phyloP scores from a whole-genome alignment of 1,140 invertebrate genomes.

The Caerostris darwini region DNA sequence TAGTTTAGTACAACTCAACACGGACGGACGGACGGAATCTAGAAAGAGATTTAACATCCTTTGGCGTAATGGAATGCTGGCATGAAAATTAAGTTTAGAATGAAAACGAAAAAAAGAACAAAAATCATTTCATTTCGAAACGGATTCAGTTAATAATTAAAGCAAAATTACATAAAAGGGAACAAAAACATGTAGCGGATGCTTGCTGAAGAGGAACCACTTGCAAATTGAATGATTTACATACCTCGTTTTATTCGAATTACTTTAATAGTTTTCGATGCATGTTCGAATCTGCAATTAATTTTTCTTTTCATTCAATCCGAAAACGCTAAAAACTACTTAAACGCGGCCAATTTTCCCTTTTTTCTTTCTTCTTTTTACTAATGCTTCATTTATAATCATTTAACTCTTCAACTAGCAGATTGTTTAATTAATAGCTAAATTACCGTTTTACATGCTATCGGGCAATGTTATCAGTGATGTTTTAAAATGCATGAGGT shows the following conservation, averaged over 20 bases:
- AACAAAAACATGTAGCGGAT: neutral
- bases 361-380: neutral
- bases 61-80: neutral
- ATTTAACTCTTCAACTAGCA: constrained; percentile 24
- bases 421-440: constrained; percentile 52
- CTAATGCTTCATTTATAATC: neutral
- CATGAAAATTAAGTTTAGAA: neutral
- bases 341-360: neutral
- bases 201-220: neutral
- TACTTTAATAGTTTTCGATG: constrained; percentile 51
- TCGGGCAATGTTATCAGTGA: neutral
- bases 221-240: constrained; percentile 53
- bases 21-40: neutral
- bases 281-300: constrained; percentile 2
- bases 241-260: constrained; percentile 41
- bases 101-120: neutral
- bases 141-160: constrained; percentile 16
- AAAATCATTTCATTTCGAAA: neutral
- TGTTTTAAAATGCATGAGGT: constrained; percentile 22
- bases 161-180: neutral
- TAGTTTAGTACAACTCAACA: neutral
- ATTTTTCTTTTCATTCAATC: constrained; percentile 21
- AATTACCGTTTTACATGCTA: constrained; percentile 63
- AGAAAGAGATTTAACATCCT: neutral
- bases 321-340: constrained; percentile 46